phyloP scores from a whole-genome alignment of 2,888 invertebrate genomes.

The Campoplex capitator region DNA sequence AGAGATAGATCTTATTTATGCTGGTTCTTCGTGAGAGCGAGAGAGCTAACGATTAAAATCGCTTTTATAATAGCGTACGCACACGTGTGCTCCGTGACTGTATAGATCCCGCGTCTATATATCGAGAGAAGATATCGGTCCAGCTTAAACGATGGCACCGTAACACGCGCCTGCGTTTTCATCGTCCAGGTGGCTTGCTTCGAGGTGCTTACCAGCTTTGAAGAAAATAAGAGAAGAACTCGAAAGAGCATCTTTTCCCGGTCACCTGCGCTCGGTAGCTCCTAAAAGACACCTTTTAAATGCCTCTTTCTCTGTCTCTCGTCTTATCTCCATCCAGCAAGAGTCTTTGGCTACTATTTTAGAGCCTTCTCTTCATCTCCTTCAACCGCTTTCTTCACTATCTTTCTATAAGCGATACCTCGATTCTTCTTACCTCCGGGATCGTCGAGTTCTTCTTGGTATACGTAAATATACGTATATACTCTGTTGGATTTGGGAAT shows the following conservation, averaged over 20 bases:
- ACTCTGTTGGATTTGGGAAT: not conserved
- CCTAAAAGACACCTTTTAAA: slow-evolving; percentile 59
- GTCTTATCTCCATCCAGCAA: slow-evolving; percentile 24
- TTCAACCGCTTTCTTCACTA: slow-evolving; percentile 36
- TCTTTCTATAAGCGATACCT: slow-evolving; percentile 43
- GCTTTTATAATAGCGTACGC: slow-evolving; percentile 63
- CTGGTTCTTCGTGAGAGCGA: slow-evolving; percentile 73
- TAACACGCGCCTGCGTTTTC: slow-evolving; percentile 70
- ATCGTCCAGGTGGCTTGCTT: slow-evolving; percentile 75
- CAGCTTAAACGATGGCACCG: not conserved
- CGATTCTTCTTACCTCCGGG: slow-evolving; percentile 26
- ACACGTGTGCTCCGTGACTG: not conserved
- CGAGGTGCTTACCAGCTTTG: slow-evolving; percentile 51
- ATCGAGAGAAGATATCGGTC: slow-evolving; percentile 38
- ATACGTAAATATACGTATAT: not conserved
- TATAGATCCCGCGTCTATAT: not conserved
- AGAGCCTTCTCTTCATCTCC: slow-evolving; percentile 33
- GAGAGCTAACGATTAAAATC: slow-evolving; percentile 82
- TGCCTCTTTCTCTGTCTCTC: slow-evolving; percentile 53
- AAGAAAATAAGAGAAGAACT: slow-evolving; percentile 49
- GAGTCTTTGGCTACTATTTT: slow-evolving; percentile 32
- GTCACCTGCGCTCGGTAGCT: slow-evolving; percentile 62
- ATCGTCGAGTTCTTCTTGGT: slow-evolving; percentile 15
- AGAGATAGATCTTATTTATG: slow-evolving; percentile 84
- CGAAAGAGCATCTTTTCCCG: slow-evolving; percentile 10